Evolutionary conservation across 2,888 invertebrate genomes (phyloP), one percentile per base, ranked within the genome.

Genomic region (Diaphora mendica): DNA sequence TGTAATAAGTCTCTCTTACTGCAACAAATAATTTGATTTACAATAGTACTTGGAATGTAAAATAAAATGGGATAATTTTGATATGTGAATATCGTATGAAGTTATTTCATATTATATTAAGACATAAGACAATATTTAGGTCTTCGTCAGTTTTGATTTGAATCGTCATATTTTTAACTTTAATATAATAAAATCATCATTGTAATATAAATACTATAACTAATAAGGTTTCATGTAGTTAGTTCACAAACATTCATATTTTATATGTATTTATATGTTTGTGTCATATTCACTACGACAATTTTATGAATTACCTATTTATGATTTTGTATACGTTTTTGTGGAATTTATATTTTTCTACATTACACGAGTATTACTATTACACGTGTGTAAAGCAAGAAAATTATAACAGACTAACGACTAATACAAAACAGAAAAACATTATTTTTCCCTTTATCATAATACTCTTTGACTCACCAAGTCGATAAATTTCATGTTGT

Each of bases 1-100:
- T 88, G 87, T 88, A 88, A 85, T 89, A 89, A 87, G 88, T 73
- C 76, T 79, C 65, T 74, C 70, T 72, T 70, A 69, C 59, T 59
- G 68, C 64, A 74, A 78, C 70, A 75, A 68, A 76, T 55, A 48
- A 23, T 70, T 73, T 66, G 26, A 73, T 73, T 73, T 75, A 69
- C 48, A 73, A 11, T 71, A 65, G 59, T 51, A 69, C 68, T 66
- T 67, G 64, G 20, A 72, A 35, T 70, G 70, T 75, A 73, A 71
- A 44, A 44, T 62, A 44, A 44, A 42, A 67, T 35, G 44, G n/a
- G 39, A 68, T 68, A 39, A 62, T 33, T 72, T 72, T 48, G 26
- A 17, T 3, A n/a, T n/a, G 11, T 48, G 23, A 48, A 30, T 9
- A 20, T 69, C 5, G 68, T 64, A 55, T 55, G 76, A 70, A 72